A percentile compares a stretch with the other conserved stretches of the same genome.
Conservation (phyloP, 2,888 invertebrate genomes). For the Muschampia plurimacula region DNA sequence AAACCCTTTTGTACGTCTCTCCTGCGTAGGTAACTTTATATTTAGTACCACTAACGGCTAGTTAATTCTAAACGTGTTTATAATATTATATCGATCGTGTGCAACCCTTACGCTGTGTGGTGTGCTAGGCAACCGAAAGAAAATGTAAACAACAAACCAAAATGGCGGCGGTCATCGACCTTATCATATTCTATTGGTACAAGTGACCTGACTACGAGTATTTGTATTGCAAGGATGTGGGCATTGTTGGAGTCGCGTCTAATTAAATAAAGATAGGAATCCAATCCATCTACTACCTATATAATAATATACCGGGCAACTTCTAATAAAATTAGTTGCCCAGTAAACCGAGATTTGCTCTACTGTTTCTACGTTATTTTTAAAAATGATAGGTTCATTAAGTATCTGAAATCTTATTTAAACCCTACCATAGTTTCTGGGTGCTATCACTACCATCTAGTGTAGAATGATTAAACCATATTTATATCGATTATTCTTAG, state of each 20-base stretch:
- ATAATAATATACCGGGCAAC: no score
- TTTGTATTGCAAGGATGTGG: slow-evolving; percentile 38
- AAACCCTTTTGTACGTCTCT: slow-evolving; percentile 13
- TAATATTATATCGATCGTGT: slow-evolving; percentile 35
- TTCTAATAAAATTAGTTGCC: no score
- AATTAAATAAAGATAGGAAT: background rate
- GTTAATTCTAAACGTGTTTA: slow-evolving; percentile 32
- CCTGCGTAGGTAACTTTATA: slow-evolving; percentile 22
- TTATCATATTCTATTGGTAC: slow-evolving; percentile 34
- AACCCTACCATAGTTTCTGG: no score
- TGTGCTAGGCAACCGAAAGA: slow-evolving; percentile 52
- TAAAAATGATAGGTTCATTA: no score
- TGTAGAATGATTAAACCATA: no score
- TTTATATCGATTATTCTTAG: no score
- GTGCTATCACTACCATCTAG: no score
- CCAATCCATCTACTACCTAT: no score
- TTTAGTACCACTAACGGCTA: slow-evolving; percentile 31
- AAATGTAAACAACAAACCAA: slow-evolving; percentile 50
- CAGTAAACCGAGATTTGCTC: no score
- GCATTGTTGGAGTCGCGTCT: slow-evolving; percentile 17
- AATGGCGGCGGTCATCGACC: slow-evolving; percentile 41
- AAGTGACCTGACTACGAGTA: slow-evolving; percentile 27
- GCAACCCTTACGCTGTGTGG: slow-evolving; percentile 30
- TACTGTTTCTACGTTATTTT: no score
- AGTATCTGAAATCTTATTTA: no score